Evolutionary conservation across 2,888 invertebrate species (phyloP), one percentile per base, ranked within the genome.

Genomic region (Stictocephala bisonia): DNA sequence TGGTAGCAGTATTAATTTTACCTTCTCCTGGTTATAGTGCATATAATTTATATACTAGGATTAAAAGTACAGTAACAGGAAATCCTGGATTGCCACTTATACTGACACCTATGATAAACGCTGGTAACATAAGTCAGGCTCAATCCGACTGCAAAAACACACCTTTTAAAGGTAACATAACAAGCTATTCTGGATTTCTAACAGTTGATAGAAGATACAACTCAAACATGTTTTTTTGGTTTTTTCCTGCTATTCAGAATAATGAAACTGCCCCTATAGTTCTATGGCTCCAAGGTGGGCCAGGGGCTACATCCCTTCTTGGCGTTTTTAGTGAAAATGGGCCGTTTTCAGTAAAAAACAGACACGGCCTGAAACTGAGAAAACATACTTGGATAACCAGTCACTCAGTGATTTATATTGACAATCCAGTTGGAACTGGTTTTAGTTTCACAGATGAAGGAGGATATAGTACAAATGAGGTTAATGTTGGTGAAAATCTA

Each of bases 401-500:
- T 13, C 93, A 94, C 82, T 90, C 92, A 78, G 84, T 97, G 44
- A 88, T 97, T 69, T 97, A 94, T 82, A 92, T 97, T 72, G 97
- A 97, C 83, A 97, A 95, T 83, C 97, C 97, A 0, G 96, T 94
- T 0, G 95, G 95, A 1, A 93, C 95, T 1, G 97, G 97, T 0
- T 97, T 92, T 82, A 96, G 96, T 84, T 96, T 95, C 81, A 95
- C 96, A 0, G 88, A 90, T 0, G 84, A 88, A 20, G 87, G 84
- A 70, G 96, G 96, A 0, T 96, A 93, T 83, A 92, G 93, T 13
- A 88, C 85, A 6, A 91, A 94, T 82, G 91, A 96, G 83, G 89
- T 88, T 0, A 90, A 92, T 81, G 93, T 97, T 0, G 96, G 93
- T 0, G 87, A 88, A 64, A 91, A 97, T 82, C 83, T 97, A 6